Evolutionary conservation across 2,797 vertebrate genomes (phyloP).

Genomic region (Lepus townsendii): DNA sequence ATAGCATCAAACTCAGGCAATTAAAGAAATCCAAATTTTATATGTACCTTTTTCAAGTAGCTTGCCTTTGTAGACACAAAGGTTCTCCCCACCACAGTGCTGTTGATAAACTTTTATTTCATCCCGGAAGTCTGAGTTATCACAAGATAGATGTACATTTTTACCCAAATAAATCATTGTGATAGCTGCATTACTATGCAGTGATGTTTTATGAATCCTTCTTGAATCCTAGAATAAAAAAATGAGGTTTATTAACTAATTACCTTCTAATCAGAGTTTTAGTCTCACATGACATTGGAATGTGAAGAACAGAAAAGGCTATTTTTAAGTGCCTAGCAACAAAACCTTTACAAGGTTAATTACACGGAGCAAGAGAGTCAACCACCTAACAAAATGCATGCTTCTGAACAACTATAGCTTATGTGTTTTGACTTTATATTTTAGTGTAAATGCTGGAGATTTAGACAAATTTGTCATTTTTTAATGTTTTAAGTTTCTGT

Average conservation of each 20-base stretch:
- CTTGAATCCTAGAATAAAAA: slow-evolving; percentile 88
- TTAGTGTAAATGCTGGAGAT: neutral
- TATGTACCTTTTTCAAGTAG: slow-evolving; percentile 94
- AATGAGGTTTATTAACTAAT: slow-evolving; percentile 53
- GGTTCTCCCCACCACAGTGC: slow-evolving; percentile 97
- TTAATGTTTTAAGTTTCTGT: neutral
- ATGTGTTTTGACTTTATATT: neutral
- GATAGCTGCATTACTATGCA: slow-evolving; percentile 91
- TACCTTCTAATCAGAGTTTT: slow-evolving; percentile 19
- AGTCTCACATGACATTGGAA: neutral
- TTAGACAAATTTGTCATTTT: neutral
- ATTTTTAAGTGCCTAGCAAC: neutral
- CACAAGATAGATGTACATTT: slow-evolving; percentile 91
- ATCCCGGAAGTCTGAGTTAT: slow-evolving; percentile 90
- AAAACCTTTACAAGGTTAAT: slow-evolving; percentile 25
- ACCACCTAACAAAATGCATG: slow-evolving; percentile 33
- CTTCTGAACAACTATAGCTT: neutral
- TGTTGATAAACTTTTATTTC: slow-evolving; percentile 97
- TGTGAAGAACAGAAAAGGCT: neutral
- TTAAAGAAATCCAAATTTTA: slow-evolving; percentile 13
- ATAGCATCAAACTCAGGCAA: slow-evolving; percentile 52
- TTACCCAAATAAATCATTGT: slow-evolving; percentile 96
- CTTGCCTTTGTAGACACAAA: slow-evolving; percentile 95
- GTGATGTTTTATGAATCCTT: slow-evolving; percentile 88
- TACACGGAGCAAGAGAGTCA: neutral